These are phyloP conservation scores for Hirudo medicinalis DNA, from an alignment of 1,140 invertebrate genomes.

Conservation along the genomic window DNA sequence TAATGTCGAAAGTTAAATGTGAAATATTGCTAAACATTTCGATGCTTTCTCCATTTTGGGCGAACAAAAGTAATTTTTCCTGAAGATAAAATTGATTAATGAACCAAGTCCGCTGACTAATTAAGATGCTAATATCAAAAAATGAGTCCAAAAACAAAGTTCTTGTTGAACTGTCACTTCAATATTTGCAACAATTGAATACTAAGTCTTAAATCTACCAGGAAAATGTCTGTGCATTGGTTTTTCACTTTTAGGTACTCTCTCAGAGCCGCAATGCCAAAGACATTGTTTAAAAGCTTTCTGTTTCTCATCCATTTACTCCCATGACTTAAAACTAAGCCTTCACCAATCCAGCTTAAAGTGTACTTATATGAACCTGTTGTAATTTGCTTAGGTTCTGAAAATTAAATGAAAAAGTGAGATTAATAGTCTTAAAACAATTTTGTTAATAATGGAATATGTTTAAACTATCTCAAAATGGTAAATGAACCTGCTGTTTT, in stretches of 20 bases:
- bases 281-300: conserved; percentile 76
- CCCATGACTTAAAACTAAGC: conserved; percentile 46
- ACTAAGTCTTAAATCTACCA: conserved; percentile 1
- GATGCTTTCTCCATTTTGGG: conserved; percentile 17
- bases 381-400: conserved; percentile 18
- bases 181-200: neutral
- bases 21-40: conserved; percentile 29
- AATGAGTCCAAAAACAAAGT: too few species aligned
- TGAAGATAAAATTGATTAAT: neutral
- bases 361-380: conserved; percentile 3
- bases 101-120: neutral
- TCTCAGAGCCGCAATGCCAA: conserved; percentile 74
- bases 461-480: too few species aligned
- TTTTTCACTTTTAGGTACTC: conserved; percentile 66
- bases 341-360: conserved; percentile 26
- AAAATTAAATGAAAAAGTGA: neutral
- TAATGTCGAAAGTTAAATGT: conserved; percentile 31
- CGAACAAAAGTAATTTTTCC: conserved; percentile 11
- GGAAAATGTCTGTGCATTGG: conserved; percentile 34
- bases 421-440: neutral
- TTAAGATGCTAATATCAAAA: too few species aligned
- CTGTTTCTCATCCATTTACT: conserved; percentile 60
- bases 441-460: neutral
- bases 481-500: neutral
- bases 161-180: too few species aligned